Evolutionary conservation across 2,888 invertebrate genomes (phyloP).

Genomic region (Lucinisca nassula): DNA sequence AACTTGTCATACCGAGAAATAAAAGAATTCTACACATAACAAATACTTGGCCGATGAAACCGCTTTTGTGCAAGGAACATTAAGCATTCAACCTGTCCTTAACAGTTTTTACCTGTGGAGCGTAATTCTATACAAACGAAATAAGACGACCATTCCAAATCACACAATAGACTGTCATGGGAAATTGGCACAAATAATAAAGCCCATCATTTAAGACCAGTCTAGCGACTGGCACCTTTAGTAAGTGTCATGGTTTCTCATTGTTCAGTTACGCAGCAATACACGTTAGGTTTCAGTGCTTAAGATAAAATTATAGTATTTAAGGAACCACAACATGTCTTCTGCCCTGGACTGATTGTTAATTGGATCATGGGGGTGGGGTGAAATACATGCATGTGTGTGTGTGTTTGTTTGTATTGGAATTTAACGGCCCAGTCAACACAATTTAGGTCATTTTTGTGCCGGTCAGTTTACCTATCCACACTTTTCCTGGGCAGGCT

Average conservation of each 20-base stretch:
- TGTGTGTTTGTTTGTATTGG: too few relatives aligned
- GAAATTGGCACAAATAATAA: neutral
- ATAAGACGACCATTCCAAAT: slow-evolving; percentile 11
- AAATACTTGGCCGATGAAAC: neutral
- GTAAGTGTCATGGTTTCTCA: neutral
- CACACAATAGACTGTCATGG: slow-evolving; percentile 2
- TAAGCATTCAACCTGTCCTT: slow-evolving; percentile 3
- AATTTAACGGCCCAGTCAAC: too few relatives aligned
- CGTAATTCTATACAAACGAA: slow-evolving; percentile 16
- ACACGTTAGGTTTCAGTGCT: neutral
- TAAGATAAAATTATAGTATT: too few relatives aligned
- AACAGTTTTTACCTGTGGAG: slow-evolving; percentile 10
- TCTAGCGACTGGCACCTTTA: slow-evolving; percentile 1
- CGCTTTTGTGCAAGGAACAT: neutral
- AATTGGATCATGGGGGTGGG: too few relatives aligned
- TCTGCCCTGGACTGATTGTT: too few relatives aligned
- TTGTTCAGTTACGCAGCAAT: neutral
- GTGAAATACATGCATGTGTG: too few relatives aligned
- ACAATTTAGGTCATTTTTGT: too few relatives aligned
- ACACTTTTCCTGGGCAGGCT: too few relatives aligned
- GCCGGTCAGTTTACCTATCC: too few relatives aligned
- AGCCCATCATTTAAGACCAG: neutral
- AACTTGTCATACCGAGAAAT: neutral
- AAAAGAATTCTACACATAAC: slow-evolving; percentile 4
- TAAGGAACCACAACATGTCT: too few relatives aligned